Evolutionary conservation across 2,888 invertebrate genomes (phyloP).

Genomic region (Halictus ligatus): DNA sequence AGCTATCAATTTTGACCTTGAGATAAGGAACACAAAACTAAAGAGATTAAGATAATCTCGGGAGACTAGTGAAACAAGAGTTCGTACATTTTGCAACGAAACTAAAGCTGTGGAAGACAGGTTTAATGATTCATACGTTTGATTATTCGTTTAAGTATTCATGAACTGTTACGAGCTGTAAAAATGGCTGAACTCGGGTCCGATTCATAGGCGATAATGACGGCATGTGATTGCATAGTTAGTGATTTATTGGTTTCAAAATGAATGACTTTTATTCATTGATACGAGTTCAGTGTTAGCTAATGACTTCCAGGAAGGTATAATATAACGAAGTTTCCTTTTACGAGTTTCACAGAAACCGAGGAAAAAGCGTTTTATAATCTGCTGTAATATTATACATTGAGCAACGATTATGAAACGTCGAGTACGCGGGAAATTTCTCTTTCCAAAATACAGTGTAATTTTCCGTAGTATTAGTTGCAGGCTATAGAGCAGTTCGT

Average conservation of each 20-base stretch:
- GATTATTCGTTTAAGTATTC: neutral
- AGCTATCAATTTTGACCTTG: constrained; percentile 1
- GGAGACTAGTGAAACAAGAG: neutral
- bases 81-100: neutral
- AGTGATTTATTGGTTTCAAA: neutral
- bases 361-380: constrained; percentile 22
- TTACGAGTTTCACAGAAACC: neutral
- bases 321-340: neutral
- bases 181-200: neutral
- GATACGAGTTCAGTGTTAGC: neutral
- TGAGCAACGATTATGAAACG: constrained; percentile 39
- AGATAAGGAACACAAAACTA: neutral
- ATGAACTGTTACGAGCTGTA: neutral
- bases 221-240: neutral
- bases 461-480: neutral
- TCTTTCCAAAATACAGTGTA: neutral
- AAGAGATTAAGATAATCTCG: neutral
- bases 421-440: constrained; percentile 27
- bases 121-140: neutral
- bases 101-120: neutral
- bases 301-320: neutral
- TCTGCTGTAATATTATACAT: constrained; percentile 11
- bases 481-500: neutral
- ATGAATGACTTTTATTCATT: neutral
- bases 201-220: neutral